Base-by-base conservation (phyloP, 2,888 invertebrate species). In the Brassicogethes aeneus region DNA sequence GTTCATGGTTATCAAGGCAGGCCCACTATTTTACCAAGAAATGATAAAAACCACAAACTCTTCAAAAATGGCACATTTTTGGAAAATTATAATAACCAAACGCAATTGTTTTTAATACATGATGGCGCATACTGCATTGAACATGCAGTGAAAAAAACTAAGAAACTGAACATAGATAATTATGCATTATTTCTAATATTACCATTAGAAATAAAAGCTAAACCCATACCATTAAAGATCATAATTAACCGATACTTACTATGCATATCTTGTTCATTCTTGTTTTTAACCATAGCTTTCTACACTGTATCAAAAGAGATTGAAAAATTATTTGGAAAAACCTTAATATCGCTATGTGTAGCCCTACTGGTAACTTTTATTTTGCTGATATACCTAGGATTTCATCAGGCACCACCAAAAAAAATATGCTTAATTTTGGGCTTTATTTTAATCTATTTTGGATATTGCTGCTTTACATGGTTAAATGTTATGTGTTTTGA, bases 401-500 rank as follows among this genome's bases (percentile, higher is more conserved):
- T 23, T 10, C 5, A 23, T 23, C 10, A 23, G 23, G 23, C 10
- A 23, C 23, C 23, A 23, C 23, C 23, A 7, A n/a, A n/a, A n/a
- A n/a, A n/a, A n/a, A n/a, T n/a, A n/a, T n/a, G n/a, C n/a, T n/a
- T n/a, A n/a, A n/a, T n/a, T n/a, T n/a, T n/a, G n/a, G 23, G 23
- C 5, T 23, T 7, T 10, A 23, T 23, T 5, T 23, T 23, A 15
- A 32, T 15, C 13, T 39, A 32, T 15, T 39, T 33, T 15, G 15
- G 29, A 2, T 32, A 32, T n/a, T 8, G 15, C n/a, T 15, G 33
- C 16, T 39, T 39, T 17, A 32, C 32, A 2, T 39, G 39, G 39
- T 15, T 39, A n/a, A 39, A 39, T 32, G 16, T 33, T 15, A 39
- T 39, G 39, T 39, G 39, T 13, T 33, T 32, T n/a, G 39, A 39